These are phyloP conservation scores for Nyleta sp. DNA, from an alignment of 2,888 invertebrate species.

Conservation along the genomic window DNA sequence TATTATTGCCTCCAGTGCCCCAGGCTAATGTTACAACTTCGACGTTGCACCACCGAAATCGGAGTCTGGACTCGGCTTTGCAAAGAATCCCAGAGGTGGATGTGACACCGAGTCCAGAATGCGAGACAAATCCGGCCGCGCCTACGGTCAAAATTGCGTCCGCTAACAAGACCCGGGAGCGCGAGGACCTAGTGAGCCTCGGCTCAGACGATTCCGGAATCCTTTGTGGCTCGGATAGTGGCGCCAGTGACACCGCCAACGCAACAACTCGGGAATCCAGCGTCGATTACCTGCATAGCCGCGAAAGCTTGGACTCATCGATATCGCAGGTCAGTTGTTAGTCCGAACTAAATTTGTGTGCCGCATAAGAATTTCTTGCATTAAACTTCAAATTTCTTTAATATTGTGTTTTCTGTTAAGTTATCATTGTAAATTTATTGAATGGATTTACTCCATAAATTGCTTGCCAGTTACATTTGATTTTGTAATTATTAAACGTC, in stretches of 20 bases:
- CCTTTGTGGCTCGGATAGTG: constrained; percentile 85
- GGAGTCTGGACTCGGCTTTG: constrained; percentile 94
- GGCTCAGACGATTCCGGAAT: constrained; percentile 93
- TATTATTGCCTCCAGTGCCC: constrained; percentile 85
- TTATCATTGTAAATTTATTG: too few relatives aligned
- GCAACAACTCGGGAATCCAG: constrained; percentile 83
- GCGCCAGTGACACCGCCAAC: constrained; percentile 81
- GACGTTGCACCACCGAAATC: constrained; percentile 88
- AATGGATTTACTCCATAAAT: too few relatives aligned
- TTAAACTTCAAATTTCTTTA: too few relatives aligned
- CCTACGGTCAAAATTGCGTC: constrained; percentile 74
- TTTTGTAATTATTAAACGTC: too few relatives aligned
- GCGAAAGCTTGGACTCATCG: constrained; percentile 90
- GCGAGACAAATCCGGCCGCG: constrained; percentile 81
- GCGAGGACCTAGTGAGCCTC: constrained; percentile 85
- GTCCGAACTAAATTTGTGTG: too few relatives aligned
- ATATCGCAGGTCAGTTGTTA: constrained; percentile 81
- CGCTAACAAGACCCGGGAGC: constrained; percentile 82
- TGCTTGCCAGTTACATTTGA: too few relatives aligned
- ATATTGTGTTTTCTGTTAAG: too few relatives aligned
- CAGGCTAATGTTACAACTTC: constrained; percentile 83
- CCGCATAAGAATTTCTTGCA: too few relatives aligned
- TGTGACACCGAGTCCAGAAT: constrained; percentile 86
- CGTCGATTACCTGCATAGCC: constrained; percentile 85
- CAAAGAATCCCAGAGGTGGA: constrained; percentile 95